Base-by-base conservation (phyloP, 2,888 invertebrate species). In the Magallana nippona region DNA sequence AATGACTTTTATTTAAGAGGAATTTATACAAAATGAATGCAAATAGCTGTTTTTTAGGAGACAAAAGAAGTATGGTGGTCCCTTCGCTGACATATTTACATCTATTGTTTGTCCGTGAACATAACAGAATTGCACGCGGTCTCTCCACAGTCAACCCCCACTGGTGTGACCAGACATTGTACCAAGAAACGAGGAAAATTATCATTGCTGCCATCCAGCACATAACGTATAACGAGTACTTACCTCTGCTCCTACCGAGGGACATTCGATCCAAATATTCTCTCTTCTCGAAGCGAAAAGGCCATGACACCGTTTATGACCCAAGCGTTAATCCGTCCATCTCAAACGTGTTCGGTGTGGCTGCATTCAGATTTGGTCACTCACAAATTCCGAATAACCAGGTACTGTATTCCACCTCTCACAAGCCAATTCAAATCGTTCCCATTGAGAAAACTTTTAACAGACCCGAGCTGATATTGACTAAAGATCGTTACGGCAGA, bases 161-260 rank as follows among this genome's bases (percentile, higher is more conserved):
- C 19, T 98, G 98, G 98, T 94, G 95, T 82, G 98, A 98, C 92
- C 97, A 98, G 91, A 95, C 91, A 0, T 27, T 91, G 13, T 93
- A 87, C 79, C 89, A 92, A 83, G 92, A 92, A 85, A 85, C 91
- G 0, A 95, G 98, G 84, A 96, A 96, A 90, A 96, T 98, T 55
- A 93, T 98, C 0, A 96, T 95, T 0, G 98, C 98, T 0, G 88
- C 93, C 77, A 90, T 98, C 97, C 95, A 94, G 82, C 93, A 94
- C 85, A 93, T 95, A 55, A 92, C 93, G 3, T 95, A 92, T 89
- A 90, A 90, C 55, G 94, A 95, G 87, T 95, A 92, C 82, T 94
- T 99, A 83, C 98, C 98, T 8, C 81, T 98, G 82, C 95, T 99
- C 79, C 95, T 99, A 17, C 98, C 98, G 10, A 97, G 97, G 96